Evolutionary conservation across 2,888 invertebrate species (phyloP).

Genomic region (Epistrophe grossulariae): DNA sequence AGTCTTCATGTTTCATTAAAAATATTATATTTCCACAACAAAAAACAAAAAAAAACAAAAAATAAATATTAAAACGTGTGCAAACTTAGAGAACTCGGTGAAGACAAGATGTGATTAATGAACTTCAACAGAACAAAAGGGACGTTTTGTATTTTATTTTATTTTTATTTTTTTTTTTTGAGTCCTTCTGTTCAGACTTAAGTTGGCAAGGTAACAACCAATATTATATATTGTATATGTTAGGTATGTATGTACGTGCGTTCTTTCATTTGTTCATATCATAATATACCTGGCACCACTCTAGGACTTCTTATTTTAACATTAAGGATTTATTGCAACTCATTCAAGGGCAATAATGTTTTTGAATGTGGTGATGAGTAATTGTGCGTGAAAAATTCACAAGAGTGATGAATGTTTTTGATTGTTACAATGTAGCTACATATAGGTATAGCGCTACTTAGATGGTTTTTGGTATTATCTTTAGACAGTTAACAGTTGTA

Average conservation of each 20-base stretch:
- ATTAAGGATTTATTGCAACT: conserved; percentile 68
- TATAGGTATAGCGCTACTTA: not conserved
- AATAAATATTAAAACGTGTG: conserved; percentile 28
- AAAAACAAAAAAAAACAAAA: not conserved
- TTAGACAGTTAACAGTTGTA: not conserved
- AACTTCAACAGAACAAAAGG: conserved; percentile 46
- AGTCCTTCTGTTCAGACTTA: not conserved
- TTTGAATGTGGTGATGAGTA: conserved; percentile 61
- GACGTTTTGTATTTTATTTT: conserved; percentile 8
- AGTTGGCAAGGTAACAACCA: conserved; percentile 20
- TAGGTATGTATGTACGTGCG: not conserved
- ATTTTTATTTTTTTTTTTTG: not conserved
- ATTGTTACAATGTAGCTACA: conserved; percentile 4
- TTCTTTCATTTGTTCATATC: conserved; percentile 13
- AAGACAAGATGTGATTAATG: conserved; percentile 67
- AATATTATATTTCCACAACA: conserved; percentile 13
- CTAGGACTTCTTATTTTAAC: conserved; percentile 22
- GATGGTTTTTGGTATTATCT: conserved; percentile 1
- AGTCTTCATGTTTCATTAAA: conserved; percentile 32
- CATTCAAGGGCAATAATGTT: conserved; percentile 62
- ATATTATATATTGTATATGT: too few species aligned
- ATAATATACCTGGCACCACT: conserved; percentile 8
- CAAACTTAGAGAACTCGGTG: not conserved
- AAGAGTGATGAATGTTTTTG: conserved; percentile 57
- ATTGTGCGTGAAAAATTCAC: conserved; percentile 61